These are phyloP conservation scores for Amphiprion ocellaris DNA, from an alignment of 2,113 vertebrate genomes.

Conservation along the genomic window DNA sequence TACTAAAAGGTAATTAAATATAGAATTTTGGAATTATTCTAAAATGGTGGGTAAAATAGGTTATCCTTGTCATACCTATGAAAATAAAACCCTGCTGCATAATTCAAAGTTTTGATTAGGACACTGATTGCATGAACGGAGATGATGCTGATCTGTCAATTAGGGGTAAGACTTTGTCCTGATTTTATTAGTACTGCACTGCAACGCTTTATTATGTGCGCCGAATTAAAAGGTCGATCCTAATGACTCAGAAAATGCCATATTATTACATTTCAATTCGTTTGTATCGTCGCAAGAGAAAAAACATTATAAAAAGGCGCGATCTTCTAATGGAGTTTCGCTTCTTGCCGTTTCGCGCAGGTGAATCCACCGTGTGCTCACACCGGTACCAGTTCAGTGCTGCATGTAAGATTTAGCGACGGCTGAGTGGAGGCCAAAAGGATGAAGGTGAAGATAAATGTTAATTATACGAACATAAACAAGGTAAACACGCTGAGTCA, in stretches of 20 bases:
- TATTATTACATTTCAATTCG: rapidly evolving
- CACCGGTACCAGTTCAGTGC: not conserved
- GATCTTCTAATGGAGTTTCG: not conserved
- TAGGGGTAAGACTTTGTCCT: not conserved
- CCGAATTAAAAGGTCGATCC: not conserved
- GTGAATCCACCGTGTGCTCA: not conserved
- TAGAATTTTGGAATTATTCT: no score
- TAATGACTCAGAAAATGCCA: not conserved
- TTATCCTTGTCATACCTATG: no score
- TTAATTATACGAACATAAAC: not conserved
- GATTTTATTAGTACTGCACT: not conserved
- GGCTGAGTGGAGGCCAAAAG: not conserved
- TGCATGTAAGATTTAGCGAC: not conserved
- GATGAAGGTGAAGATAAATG: not conserved
- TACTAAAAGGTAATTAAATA: no score
- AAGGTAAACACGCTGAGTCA: conserved; percentile 28
- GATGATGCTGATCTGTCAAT: not conserved
- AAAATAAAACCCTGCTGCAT: no score
- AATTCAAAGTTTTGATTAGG: no score
- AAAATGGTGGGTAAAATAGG: no score
- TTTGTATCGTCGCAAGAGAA: not conserved
- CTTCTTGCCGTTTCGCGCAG: not conserved
- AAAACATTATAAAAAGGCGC: not conserved
- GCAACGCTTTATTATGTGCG: not conserved
- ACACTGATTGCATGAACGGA: no score